Evolutionary conservation across 2,113 vertebrate species (phyloP).

Genomic region (Bagarius yarrelli): DNA sequence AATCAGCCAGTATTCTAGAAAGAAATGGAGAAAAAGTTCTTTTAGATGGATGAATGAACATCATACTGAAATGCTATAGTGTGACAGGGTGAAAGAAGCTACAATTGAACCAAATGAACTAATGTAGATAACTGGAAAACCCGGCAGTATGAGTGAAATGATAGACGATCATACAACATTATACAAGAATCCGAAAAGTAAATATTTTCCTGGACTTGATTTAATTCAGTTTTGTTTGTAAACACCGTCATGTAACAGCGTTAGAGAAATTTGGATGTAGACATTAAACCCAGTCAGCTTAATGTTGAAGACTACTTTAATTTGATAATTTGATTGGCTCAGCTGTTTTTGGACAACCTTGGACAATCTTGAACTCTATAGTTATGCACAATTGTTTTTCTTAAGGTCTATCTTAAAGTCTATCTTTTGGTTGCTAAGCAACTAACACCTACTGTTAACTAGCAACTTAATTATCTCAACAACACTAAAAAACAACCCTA

Average conservation of each 20-base stretch:
- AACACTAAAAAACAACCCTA: no score
- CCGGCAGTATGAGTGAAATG: neutral
- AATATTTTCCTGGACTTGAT: neutral
- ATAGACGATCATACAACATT: neutral
- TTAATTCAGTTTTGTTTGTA: neutral
- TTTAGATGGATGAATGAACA: neutral
- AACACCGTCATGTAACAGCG: neutral
- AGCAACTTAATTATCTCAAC: no score
- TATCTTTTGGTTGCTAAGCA: no score
- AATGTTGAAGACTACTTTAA: neutral
- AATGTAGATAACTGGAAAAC: neutral
- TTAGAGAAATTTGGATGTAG: neutral
- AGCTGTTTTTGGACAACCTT: no score
- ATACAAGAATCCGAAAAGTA: neutral
- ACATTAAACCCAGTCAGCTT: no score
- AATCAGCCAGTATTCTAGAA: neutral
- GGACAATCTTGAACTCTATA: no score
- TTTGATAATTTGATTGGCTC: neutral
- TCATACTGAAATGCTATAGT: neutral
- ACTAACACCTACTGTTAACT: no score
- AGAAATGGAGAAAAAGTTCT: neutral
- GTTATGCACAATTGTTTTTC: no score
- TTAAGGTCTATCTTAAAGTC: no score
- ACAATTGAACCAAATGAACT: neutral
- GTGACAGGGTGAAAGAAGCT: neutral